These are phyloP conservation scores for Cololabis saira DNA, from an alignment of 2,113 vertebrate genomes.

Conservation along the genomic window DNA sequence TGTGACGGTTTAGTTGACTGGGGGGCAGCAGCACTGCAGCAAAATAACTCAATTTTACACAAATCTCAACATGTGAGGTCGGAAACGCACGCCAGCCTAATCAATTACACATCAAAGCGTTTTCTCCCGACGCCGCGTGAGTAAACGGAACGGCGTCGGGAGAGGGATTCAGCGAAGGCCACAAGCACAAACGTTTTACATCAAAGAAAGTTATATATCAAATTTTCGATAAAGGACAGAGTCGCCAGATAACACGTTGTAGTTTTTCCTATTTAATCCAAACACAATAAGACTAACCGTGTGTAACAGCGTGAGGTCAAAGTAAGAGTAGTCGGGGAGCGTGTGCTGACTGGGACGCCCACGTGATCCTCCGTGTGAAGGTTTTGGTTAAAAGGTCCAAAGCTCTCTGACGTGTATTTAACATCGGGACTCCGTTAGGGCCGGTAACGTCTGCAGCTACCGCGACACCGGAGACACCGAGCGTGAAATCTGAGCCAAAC, in stretches of 20 bases:
- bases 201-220: slow-evolving; percentile 59
- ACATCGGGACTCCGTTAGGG: slow-evolving; percentile 11
- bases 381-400: slow-evolving; percentile 45
- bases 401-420: slow-evolving; percentile 22
- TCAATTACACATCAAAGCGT: slow-evolving; percentile 58
- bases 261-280: slow-evolving; percentile 36
- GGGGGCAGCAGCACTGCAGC: slow-evolving; percentile 14
- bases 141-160: slow-evolving; percentile 41
- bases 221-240: slow-evolving; percentile 58
- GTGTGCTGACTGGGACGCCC: slow-evolving; percentile 16
- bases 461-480: neutral
- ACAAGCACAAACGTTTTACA: slow-evolving; percentile 64
- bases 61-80: slow-evolving; percentile 48
- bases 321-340: slow-evolving; percentile 27
- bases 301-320: slow-evolving; percentile 53
- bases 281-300: slow-evolving; percentile 51
- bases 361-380: slow-evolving; percentile 1
- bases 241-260: slow-evolving; percentile 30
- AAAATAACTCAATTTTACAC: slow-evolving; percentile 37
- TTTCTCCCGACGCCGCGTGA: slow-evolving; percentile 48
- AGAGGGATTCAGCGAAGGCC: slow-evolving; percentile 59
- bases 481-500: slow-evolving; percentile 48
- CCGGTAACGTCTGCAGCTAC: neutral
- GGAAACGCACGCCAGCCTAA: slow-evolving; percentile 52
- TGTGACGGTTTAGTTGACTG: slow-evolving; percentile 25